These are phyloP conservation scores for Ectobius pallidus DNA, from an alignment of 2,888 invertebrate genomes.

Conservation along the genomic window DNA sequence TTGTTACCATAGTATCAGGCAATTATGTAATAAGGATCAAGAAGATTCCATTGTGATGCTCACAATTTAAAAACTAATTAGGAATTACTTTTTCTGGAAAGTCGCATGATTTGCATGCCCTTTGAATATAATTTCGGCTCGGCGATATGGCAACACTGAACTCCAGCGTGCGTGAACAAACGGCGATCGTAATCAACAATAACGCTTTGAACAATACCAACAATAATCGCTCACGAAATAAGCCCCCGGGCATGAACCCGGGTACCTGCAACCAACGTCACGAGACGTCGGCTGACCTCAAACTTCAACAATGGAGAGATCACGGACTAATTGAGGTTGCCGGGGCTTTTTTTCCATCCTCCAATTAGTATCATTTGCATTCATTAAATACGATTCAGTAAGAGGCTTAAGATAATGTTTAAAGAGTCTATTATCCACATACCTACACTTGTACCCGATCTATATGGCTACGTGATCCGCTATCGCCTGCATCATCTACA, in stretches of 20 bases:
- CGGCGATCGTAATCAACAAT: conserved; percentile 24
- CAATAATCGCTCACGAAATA: conserved; percentile 22
- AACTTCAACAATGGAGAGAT: conserved; percentile 18
- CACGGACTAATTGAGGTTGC: background rate
- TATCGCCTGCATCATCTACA: too few species aligned
- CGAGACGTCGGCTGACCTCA: background rate
- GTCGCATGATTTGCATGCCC: too few species aligned
- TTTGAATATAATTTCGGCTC: too few species aligned
- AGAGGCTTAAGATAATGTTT: conserved; percentile 8
- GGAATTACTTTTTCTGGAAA: too few species aligned
- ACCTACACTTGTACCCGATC: background rate
- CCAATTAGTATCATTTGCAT: conserved; percentile 27
- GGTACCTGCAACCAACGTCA: conserved; percentile 8
- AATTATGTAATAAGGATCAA: too few species aligned
- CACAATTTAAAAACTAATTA: too few species aligned
- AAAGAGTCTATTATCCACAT: conserved; percentile 15
- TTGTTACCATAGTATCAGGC: too few species aligned
- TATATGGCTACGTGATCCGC: background rate
- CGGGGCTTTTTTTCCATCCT: background rate
- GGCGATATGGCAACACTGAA: background rate
- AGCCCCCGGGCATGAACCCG: conserved; percentile 19
- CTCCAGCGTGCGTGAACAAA: background rate
- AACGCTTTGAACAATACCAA: conserved; percentile 23
- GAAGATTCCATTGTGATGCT: too few species aligned
- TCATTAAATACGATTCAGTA: conserved; percentile 26